Base-by-base conservation (phyloP, 2,888 invertebrate species). In the Pantelozetes paolii region DNA sequence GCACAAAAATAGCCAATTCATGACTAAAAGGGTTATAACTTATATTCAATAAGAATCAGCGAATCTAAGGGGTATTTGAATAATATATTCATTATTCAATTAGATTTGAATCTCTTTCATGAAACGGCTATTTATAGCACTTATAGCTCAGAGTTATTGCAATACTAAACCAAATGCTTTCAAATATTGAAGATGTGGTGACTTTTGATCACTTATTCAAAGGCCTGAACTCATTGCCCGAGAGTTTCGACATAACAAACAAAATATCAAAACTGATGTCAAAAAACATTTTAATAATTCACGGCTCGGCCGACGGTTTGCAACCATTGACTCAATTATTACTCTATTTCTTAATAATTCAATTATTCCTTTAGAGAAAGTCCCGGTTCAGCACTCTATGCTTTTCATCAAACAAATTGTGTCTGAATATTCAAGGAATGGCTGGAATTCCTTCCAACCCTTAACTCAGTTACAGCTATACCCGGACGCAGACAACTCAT, bases 241-340 rank as follows among this genome's bases (percentile, higher is more conserved):
- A 67, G 3, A 67, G 5, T 20, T 5, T 67, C 40, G 36, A 20
- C 23, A 13, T 67, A 26, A 42, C 36, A 2, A 67, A 67, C 23
- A 67, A 67, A 67, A 67, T 67, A 1, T 15, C 36, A 15, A 40
- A 67, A 42, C 57, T 74, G 3, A 70, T 57, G 9, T 90, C 92
- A 79, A 92, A 94, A 82, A 90, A 91, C 87, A 90, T 93, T 81
- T 88, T 95, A 79, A 83, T 98, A 42, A 89, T 95, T 0, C 97
- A 97, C 81, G 97, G 97, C 8, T 92, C 95, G 0, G 94, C 93
- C 0, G 97, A 98, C 82, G 85, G 85, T 85, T 79, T n/a, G n/a
- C n/a, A n/a, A n/a, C n/a, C n/a, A n/a, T n/a, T 76, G 80, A 75
- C 20, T 45, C 48, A 30, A 23, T 40, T 40, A n/a, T 32, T 40